Evolutionary conservation across 2,888 invertebrate genomes (phyloP).

Genomic region (Pollenia angustigena): DNA sequence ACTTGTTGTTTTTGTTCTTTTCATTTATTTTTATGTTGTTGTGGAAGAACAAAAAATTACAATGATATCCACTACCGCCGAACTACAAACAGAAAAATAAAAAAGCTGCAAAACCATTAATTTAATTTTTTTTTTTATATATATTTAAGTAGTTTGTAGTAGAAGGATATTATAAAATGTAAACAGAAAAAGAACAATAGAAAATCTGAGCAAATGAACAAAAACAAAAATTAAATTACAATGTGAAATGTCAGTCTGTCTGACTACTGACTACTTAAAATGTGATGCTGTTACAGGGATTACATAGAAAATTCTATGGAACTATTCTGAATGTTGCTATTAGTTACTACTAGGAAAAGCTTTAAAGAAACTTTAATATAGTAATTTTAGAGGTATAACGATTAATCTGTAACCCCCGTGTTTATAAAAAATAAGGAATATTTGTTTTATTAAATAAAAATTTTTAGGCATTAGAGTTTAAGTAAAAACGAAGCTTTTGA

Average conservation of each 20-base stretch:
- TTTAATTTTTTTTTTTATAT: conserved; percentile 47
- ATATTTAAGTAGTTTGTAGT: neutral
- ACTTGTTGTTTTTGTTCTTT: conserved; percentile 2
- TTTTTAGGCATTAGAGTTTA: no score
- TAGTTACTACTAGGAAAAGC: no score
- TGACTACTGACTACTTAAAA: neutral
- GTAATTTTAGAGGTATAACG: no score
- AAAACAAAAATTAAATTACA: neutral
- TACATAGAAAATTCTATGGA: neutral
- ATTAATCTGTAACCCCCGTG: no score
- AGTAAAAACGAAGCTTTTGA: no score
- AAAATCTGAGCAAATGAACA: neutral
- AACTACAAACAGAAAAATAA: conserved; percentile 13
- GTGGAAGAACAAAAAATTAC: neutral
- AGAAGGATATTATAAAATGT: neutral
- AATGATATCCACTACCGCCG: conserved; percentile 9
- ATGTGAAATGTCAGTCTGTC: conserved; percentile 6
- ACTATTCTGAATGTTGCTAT: no score
- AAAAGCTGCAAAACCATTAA: conserved; percentile 50
- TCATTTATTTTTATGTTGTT: conserved; percentile 42
- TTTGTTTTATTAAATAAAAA: no score
- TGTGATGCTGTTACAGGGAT: neutral
- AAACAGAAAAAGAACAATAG: conserved; percentile 7
- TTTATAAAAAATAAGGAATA: no score
- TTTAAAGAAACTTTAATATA: no score